These are phyloP conservation scores for Ciconia maguari DNA, from an alignment of 2,113 vertebrate genomes.

Conservation along the genomic window DNA sequence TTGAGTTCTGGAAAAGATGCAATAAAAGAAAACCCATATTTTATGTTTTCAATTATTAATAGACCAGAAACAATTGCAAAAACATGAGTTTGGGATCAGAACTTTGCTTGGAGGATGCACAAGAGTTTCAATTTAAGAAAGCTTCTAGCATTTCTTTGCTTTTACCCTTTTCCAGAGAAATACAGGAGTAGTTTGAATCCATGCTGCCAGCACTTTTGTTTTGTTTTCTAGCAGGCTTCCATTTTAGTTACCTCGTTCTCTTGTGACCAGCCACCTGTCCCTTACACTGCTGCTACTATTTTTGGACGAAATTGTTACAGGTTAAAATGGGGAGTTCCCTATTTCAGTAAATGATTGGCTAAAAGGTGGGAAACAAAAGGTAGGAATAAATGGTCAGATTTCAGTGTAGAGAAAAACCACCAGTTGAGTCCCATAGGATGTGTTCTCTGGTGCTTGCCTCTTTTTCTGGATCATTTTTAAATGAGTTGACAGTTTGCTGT, in stretches of 20 bases:
- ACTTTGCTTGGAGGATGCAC: neutral
- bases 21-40: neutral
- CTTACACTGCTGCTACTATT: neutral
- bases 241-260: neutral
- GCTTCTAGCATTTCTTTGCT: neutral
- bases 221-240: neutral
- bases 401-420: neutral
- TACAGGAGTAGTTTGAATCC: neutral
- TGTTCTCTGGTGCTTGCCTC: neutral
- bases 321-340: neutral
- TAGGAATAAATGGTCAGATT: neutral
- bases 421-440: neutral
- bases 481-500: neutral
- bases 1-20: neutral
- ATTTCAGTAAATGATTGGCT: neutral
- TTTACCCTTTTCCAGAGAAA: neutral
- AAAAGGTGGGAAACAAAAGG: neutral
- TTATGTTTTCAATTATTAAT: neutral
- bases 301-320: neutral
- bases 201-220: neutral
- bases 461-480: neutral
- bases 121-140: neutral
- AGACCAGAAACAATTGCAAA: neutral
- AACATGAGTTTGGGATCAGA: neutral
- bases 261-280: constrained; percentile 17